Evolutionary conservation across 1,140 invertebrate species (phyloP), one percentile per base, ranked within the genome.

Genomic region (Odontomachus brunneus): DNA sequence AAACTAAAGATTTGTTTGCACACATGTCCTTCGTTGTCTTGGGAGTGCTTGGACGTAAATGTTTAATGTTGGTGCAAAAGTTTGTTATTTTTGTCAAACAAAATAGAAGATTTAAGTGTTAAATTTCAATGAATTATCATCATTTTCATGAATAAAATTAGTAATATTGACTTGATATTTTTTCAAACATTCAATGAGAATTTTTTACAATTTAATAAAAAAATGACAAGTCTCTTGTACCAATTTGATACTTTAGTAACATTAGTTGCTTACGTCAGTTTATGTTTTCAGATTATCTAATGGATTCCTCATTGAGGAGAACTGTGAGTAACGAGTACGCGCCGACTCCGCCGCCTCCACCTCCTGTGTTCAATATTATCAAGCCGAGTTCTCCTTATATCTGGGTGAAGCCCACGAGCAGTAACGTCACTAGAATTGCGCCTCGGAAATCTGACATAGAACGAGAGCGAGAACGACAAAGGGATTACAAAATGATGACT

Each of bases 271-370:
- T 12, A 83, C 60, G 33, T 33, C 11, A 17, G 14, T 12, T 78
- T 73, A 38, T 69, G 3, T 59, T 84, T 67, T 17, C 19, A 94
- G 93, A 93, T 91, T 94, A 92, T 85, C 65, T 92, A 17, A 89
- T 91, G 66, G 93, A 94, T 2, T 84, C 90, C 5, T 85, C 91
- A 38, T 85, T 94, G 62, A 91, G 93, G 75, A 89, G 94, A 59
- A 94, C 94, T 48, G 93, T 94, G 2, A 94, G 84, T 63, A 94
- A 94, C 67, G 93, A 94, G 26, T 94, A 94, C 78, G 93, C 92
- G 19, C 92, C 93, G n/a, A 87, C 90, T 62, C 89, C 90, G 29
- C 93, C 93, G 19, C 92, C 93, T 22, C 93, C 93, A 33, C 94
- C 93, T 51, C 93, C 94, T 83, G 87, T 94, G 66, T 94, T 94